Conservation (phyloP, 2,113 vertebrate species). For the Cyprinodon tularosa region DNA sequence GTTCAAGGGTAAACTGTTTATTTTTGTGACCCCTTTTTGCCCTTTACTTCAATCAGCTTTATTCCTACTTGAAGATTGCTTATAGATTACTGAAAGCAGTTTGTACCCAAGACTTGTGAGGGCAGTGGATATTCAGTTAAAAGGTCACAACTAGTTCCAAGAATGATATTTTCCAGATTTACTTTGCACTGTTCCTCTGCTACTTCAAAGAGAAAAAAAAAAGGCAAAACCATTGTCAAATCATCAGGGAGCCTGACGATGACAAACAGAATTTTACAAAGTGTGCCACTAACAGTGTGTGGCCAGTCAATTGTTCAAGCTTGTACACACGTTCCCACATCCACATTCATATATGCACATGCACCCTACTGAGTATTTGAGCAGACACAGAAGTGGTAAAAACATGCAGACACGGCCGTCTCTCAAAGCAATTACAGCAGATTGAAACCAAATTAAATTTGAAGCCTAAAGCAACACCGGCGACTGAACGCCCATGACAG, state of each 20-base stretch:
- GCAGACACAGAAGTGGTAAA: constrained; percentile 56
- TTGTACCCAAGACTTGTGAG: constrained; percentile 19
- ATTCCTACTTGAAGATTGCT: constrained; percentile 57
- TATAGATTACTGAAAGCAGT: constrained; percentile 63
- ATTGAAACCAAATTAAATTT: constrained; percentile 84
- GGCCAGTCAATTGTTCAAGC: constrained; percentile 57
- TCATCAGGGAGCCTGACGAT: constrained; percentile 61
- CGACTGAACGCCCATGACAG: constrained; percentile 70
- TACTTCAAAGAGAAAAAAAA: constrained; percentile 41
- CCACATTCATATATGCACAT: constrained; percentile 1
- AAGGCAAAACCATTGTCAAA: constrained; percentile 65
- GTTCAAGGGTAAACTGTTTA: constrained; percentile 68
- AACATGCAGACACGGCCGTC: constrained; percentile 73
- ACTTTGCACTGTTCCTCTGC: background rate
- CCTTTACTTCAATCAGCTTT: constrained; percentile 69
- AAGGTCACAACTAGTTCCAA: constrained; percentile 60
- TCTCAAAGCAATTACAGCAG: constrained; percentile 84
- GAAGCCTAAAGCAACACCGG: constrained; percentile 77
- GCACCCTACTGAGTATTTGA: constrained; percentile 36
- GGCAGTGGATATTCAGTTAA: constrained; percentile 43
- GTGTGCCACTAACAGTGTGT: constrained; percentile 61
- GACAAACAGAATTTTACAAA: constrained; percentile 70
- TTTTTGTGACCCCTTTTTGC: constrained; percentile 55
- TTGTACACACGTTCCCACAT: constrained; percentile 47
- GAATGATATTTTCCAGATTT: constrained; percentile 47